These are phyloP conservation scores for Pangasius macronema DNA, from an alignment of 2,797 vertebrate genomes.

Conservation along the genomic window DNA sequence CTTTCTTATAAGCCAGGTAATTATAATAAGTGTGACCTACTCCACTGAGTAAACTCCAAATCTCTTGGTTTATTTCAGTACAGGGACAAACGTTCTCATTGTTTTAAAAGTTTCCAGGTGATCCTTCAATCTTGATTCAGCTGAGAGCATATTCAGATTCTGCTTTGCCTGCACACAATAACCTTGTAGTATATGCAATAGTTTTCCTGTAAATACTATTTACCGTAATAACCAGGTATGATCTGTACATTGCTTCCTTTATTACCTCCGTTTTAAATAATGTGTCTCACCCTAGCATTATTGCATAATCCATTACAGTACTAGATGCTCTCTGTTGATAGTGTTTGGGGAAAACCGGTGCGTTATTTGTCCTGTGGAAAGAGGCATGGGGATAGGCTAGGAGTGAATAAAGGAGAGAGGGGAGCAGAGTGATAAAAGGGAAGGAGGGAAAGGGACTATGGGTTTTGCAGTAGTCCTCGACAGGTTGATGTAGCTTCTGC, in stretches of 20 bases:
- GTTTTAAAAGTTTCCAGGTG: not conserved
- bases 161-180: not conserved
- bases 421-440: conserved; percentile 50
- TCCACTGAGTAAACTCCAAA: not conserved
- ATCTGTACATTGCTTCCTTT: conserved; percentile 38
- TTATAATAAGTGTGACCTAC: not conserved
- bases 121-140: not conserved
- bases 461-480: conserved; percentile 67
- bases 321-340: conserved; percentile 37
- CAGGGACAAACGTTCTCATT: not conserved
- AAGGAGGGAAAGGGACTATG: conserved; percentile 45
- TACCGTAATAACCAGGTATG: conserved; percentile 40
- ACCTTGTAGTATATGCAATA: conserved; percentile 25
- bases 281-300: conserved; percentile 35
- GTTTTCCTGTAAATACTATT: conserved; percentile 13
- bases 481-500: conserved; percentile 82
- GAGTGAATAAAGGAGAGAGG: conserved; percentile 32
- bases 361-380: conserved; percentile 46
- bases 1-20: conserved; percentile 10
- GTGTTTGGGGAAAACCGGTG: conserved; percentile 20
- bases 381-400: conserved; percentile 3
- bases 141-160: conserved; percentile 4
- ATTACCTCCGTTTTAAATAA: conserved; percentile 38
- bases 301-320: conserved; percentile 42
- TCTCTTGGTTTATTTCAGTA: not conserved